Conservation (phyloP, 2,797 vertebrate species). For the Malacoraja senta region DNA sequence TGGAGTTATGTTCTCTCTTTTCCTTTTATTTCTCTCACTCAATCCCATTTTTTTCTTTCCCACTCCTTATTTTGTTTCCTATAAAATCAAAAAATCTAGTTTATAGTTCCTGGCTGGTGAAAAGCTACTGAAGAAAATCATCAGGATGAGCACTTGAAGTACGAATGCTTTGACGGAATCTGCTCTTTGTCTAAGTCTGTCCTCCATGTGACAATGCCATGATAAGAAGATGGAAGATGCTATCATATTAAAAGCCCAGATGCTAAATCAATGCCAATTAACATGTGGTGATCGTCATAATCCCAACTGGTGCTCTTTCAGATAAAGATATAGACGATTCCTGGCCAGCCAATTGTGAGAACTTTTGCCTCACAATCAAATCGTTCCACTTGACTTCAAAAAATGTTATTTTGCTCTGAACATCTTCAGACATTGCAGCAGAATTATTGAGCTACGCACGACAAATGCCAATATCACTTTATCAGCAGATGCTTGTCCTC, state of each 20-base stretch:
- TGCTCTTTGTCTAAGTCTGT: background rate
- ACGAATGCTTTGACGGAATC: background rate
- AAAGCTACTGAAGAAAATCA: no score
- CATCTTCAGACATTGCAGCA: background rate
- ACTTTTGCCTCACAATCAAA: background rate
- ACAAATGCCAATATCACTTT: background rate
- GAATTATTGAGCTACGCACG: background rate
- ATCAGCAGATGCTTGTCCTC: slow-evolving; percentile 18
- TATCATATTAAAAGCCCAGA: background rate
- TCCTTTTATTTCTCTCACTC: no score
- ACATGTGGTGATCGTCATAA: background rate
- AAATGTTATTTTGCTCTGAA: background rate
- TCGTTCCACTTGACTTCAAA: no score
- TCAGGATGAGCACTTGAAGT: background rate
- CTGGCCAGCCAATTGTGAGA: background rate
- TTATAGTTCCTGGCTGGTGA: no score
- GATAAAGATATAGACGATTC: background rate
- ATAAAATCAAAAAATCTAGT: no score
- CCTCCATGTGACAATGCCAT: background rate
- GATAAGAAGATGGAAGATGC: background rate
- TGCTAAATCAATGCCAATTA: background rate
- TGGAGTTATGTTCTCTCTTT: no score
- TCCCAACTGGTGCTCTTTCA: background rate
- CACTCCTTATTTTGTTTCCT: no score
- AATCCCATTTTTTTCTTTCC: no score